Conservation (phyloP, 2,797 vertebrate genomes). For the Dendrocincla tyrannina region DNA sequence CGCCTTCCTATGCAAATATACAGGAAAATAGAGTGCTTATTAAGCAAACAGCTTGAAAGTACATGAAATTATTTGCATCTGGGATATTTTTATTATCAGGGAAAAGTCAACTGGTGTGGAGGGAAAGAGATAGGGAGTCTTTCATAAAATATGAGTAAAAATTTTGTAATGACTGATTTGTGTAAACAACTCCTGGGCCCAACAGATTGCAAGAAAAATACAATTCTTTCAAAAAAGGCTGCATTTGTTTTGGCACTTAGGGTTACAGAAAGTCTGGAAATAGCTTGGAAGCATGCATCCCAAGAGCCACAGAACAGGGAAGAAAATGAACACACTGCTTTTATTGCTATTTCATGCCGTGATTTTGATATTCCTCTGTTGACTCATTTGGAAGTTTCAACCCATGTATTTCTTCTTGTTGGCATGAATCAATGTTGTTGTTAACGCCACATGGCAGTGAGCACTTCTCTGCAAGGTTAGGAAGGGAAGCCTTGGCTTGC, state of each 20-base stretch:
- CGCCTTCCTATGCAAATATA: background rate
- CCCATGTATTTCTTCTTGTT: background rate
- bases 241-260: background rate
- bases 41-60: background rate
- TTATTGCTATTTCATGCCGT: background rate
- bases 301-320: background rate
- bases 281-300: fast-evolving
- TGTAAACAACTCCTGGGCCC: background rate
- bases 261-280: background rate
- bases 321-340: background rate
- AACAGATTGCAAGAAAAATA: background rate
- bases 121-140: background rate
- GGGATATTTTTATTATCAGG: background rate
- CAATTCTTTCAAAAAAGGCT: background rate
- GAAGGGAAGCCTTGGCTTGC: background rate
- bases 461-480: background rate
- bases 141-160: background rate
- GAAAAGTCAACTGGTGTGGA: background rate
- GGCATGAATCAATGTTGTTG: background rate
- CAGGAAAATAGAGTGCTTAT: background rate
- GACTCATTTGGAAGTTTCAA: background rate
- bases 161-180: background rate
- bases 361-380: background rate
- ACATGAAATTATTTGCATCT: background rate
- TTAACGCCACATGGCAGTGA: fast-evolving